Conservation (phyloP, 1,140 invertebrate species). For the Ips typographus region DNA sequence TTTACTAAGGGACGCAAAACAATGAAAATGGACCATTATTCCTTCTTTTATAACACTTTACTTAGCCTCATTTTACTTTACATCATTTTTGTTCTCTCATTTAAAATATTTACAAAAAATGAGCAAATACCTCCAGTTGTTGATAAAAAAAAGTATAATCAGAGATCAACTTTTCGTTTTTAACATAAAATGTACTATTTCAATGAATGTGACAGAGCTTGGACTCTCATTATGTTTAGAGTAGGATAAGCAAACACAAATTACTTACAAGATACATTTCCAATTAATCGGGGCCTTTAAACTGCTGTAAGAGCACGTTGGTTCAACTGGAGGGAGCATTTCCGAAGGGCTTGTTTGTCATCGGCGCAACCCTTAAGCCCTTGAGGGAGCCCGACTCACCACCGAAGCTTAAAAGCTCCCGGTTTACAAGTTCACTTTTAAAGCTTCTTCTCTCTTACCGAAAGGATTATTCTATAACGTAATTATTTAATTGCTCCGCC, state of each 20-base stretch:
- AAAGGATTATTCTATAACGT: conserved; percentile 4
- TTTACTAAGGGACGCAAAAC: too few relatives aligned
- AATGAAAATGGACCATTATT: too few relatives aligned
- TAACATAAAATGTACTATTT: too few relatives aligned
- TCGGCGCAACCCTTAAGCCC: conserved; percentile 8
- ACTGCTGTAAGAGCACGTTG: conserved; percentile 10
- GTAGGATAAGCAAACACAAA: neutral
- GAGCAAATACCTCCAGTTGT: too few relatives aligned
- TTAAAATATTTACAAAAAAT: too few relatives aligned
- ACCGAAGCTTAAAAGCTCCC: conserved; percentile 12
- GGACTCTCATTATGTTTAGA: neutral
- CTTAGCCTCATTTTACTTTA: too few relatives aligned
- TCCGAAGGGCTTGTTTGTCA: conserved; percentile 10
- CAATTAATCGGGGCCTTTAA: conserved; percentile 6
- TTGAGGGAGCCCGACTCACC: neutral
- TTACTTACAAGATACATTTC: conserved; percentile 9
- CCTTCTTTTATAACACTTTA: too few relatives aligned
- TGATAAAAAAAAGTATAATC: too few relatives aligned
- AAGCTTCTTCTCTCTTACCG: neutral
- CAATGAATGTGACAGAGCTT: too few relatives aligned
- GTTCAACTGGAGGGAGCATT: neutral
- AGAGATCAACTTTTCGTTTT: too few relatives aligned
- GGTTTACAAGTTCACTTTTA: conserved; percentile 5
- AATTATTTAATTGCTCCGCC: conserved; percentile 3
- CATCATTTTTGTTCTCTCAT: too few relatives aligned